Base-by-base conservation (phyloP, 2,888 invertebrate genomes). In the Caenorhabditis sp. region DNA sequence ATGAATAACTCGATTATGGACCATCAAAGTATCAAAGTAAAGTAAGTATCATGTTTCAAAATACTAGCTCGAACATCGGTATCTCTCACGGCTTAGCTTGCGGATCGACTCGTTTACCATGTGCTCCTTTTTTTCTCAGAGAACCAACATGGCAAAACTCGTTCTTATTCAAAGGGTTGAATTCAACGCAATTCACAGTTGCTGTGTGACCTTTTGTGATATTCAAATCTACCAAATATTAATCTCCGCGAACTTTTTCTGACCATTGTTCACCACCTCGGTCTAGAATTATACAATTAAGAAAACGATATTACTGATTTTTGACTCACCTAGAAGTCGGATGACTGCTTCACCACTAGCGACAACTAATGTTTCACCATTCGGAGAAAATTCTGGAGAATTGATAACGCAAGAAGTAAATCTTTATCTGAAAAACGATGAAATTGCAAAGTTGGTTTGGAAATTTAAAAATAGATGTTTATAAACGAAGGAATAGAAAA, bases 181-280 rank as follows among this genome's bases (percentile, higher is more conserved):
- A 99, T 87, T 93, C 92, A 0, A 97, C 94, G 63, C 92, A 91
- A 84, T 95, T 94, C 4, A 99, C 89, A 36, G 94, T 92, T 0
- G 96, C 94, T 0, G 94, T 93, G 88, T 99, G 99, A 0, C 99
- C 97, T 88, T 94, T 95, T 0, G 96, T 96, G 84, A 91, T 92
- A 0, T 93, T 92, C 92, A 95, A 94, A 88, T 99, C 97, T 0
- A 93, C 93, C 23, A 99, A 93, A 85, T 99, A 99, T 88, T 94
- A 95, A 89, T 95, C 95, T 0, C 96, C 86, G 52, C 84, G 70
- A 21, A 84, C 82, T 10, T 86, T 87, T 64, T 87, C 87, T 8
- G 81, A 80, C 84, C 84, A 87, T 60, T 87, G 85, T 25, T 80
- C 80, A 7, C 85, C 87, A 25, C 80, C 80, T n/a, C 87, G 66